phyloP scores from a whole-genome alignment of 2,797 vertebrate species.

The Myotis pilosus region DNA sequence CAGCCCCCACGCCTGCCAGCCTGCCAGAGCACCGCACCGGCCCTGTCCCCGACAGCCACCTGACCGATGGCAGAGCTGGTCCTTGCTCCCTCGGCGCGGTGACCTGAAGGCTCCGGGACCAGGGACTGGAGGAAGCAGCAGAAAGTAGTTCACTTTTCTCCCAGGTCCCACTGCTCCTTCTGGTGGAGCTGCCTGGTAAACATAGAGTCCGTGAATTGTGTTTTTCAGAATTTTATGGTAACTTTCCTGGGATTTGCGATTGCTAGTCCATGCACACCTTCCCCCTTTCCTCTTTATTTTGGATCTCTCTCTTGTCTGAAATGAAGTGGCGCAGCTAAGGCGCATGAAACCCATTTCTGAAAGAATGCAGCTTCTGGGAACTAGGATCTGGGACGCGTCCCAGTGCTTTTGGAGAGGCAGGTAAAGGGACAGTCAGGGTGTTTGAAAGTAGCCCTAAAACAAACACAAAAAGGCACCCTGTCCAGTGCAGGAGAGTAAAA shows the following conservation, averaged over 20 bases:
- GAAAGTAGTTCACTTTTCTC: background rate
- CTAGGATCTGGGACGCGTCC: background rate
- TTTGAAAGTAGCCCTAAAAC: slow-evolving; percentile 21
- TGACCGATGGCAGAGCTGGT: background rate
- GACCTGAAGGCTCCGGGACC: background rate
- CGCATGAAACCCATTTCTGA: background rate
- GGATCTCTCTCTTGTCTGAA: background rate
- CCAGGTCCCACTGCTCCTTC: background rate
- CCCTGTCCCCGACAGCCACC: too few species aligned
- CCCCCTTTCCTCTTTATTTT: background rate
- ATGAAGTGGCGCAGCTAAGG: slow-evolving; percentile 1
- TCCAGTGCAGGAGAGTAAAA: slow-evolving; percentile 46
- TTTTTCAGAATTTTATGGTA: background rate
- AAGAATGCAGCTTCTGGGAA: background rate
- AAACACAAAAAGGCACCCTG: slow-evolving; percentile 46
- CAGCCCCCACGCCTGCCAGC: background rate
- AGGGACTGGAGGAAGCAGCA: background rate
- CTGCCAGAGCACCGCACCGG: background rate
- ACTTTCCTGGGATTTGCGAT: background rate
- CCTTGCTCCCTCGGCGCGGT: background rate
- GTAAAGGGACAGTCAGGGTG: slow-evolving; percentile 51
- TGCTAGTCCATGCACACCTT: background rate
- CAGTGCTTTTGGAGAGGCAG: background rate
- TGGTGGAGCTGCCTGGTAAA: background rate
- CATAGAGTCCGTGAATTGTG: background rate